These are phyloP conservation scores for Sorex araneus DNA, from an alignment of 2,113 vertebrate genomes.

Conservation along the genomic window DNA sequence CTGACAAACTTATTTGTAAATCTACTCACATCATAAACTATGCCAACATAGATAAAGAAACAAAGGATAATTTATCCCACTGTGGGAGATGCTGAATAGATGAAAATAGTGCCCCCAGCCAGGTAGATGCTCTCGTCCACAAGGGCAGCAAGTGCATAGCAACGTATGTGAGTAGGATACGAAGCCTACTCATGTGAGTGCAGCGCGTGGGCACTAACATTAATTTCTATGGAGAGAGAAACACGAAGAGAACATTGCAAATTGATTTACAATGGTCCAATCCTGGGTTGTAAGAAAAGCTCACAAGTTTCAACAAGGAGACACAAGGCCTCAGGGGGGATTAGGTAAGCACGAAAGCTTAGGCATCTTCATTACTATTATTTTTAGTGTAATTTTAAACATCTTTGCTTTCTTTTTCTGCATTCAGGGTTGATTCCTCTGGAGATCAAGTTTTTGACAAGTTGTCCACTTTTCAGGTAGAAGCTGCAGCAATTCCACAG, in stretches of 20 bases:
- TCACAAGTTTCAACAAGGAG: background rate
- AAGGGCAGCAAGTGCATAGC: accelerated
- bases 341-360: accelerated
- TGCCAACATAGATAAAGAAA: background rate
- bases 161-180: background rate
- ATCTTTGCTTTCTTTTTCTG: too few species aligned
- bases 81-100: too few species aligned
- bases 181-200: background rate
- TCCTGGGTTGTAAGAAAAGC: background rate
- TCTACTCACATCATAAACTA: too few species aligned
- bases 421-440: background rate
- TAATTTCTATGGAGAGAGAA: background rate
- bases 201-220: background rate
- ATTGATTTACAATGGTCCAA: background rate
- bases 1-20: too few species aligned
- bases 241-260: background rate
- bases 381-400: too few species aligned
- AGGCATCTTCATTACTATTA: background rate
- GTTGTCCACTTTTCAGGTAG: background rate
- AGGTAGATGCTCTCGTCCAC: accelerated
- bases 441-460: background rate
- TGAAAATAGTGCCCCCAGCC: accelerated
- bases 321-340: background rate
- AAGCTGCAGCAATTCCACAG: background rate
- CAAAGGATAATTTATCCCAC: too few species aligned